Conservation (phyloP, 2,888 invertebrate genomes). For the Tetragonisca angustula region DNA sequence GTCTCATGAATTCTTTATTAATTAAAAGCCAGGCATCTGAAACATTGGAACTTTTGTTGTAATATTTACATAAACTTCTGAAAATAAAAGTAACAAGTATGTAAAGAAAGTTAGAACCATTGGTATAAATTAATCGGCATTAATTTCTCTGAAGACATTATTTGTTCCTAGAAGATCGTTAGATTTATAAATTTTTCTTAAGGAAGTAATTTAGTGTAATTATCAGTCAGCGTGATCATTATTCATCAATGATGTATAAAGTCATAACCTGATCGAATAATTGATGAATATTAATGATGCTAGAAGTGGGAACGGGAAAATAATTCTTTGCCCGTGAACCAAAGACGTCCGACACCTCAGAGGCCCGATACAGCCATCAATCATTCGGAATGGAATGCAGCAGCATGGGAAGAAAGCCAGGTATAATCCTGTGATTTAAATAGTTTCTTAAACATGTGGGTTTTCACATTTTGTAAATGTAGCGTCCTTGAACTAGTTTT, state of each 20-base stretch:
- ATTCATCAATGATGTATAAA: background rate
- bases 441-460: slow-evolving; percentile 5
- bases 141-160: background rate
- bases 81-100: background rate
- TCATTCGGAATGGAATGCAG: slow-evolving; percentile 85
- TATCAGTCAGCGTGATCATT: background rate
- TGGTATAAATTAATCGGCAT: background rate
- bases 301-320: slow-evolving; percentile 89
- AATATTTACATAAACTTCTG: background rate
- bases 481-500: background rate
- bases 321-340: slow-evolving; percentile 84
- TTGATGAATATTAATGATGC: slow-evolving; percentile 54
- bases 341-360: slow-evolving; percentile 85
- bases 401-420: slow-evolving; percentile 86
- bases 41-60: background rate
- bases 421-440: slow-evolving; percentile 74
- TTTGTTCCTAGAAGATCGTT: background rate
- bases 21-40: background rate
- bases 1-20: background rate
- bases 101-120: background rate
- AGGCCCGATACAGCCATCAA: slow-evolving; percentile 84
- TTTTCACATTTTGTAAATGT: background rate
- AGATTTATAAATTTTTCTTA: background rate
- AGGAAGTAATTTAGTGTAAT: background rate
- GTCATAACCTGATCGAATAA: slow-evolving; percentile 7